A percentile compares a stretch with the other conserved stretches of the same genome.
Conservation (phyloP, 2,888 invertebrate genomes). For the Hypena proboscidalis region DNA sequence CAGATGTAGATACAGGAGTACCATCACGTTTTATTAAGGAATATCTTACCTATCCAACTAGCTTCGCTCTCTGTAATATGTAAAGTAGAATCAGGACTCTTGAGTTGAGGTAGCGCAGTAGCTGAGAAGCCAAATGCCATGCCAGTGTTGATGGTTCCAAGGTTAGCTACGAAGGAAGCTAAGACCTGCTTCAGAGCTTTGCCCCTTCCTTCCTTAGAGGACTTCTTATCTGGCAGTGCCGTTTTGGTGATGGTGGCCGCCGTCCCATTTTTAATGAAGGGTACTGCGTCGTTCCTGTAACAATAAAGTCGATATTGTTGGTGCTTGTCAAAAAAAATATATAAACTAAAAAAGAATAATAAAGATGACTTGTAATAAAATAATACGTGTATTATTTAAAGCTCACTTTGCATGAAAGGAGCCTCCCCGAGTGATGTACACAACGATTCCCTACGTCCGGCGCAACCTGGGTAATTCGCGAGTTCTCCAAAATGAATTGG, state of each 20-base stretch:
- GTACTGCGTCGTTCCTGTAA: conserved; percentile 69
- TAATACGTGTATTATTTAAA: too few species aligned
- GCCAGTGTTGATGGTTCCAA: conserved; percentile 89
- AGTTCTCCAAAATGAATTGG: too few species aligned
- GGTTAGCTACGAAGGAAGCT: conserved; percentile 87
- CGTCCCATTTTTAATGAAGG: conserved; percentile 73
- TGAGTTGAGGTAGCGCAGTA: conserved; percentile 87
- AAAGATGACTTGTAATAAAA: too few species aligned
- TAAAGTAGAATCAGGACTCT: conserved; percentile 76
- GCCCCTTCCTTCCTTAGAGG: conserved; percentile 69
- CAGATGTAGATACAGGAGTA: too few species aligned
- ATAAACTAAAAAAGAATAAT: conserved; percentile 32
- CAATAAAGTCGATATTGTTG: conserved; percentile 18
- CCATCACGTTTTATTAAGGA: background rate
- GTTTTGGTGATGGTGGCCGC: conserved; percentile 60
- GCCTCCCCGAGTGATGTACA: too few species aligned
- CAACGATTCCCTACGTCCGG: too few species aligned
- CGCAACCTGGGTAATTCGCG: too few species aligned
- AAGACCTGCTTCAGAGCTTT: conserved; percentile 83
- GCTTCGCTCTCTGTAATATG: conserved; percentile 84
- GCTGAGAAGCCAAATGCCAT: conserved; percentile 90
- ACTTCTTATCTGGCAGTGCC: conserved; percentile 45
- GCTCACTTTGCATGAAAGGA: too few species aligned
- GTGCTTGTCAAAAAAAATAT: conserved; percentile 19
- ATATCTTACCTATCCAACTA: conserved; percentile 88